phyloP scores from a whole-genome alignment of 2,888 invertebrate genomes.

The Plebejus melissa region DNA sequence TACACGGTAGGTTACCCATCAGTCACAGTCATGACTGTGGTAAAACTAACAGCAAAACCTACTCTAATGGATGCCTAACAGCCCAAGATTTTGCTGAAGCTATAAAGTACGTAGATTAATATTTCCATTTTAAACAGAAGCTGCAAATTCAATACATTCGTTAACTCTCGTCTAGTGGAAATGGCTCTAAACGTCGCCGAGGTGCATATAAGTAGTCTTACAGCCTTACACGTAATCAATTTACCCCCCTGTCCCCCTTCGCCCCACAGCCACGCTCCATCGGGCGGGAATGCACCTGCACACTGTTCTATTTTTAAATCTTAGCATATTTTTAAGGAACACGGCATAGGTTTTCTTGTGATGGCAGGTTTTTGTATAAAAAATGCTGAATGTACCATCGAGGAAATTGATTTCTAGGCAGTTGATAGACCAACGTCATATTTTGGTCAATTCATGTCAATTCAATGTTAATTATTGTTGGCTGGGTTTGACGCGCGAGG shows the following conservation, averaged over 20 bases:
- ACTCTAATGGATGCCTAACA: no score
- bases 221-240: slow-evolving; percentile 71
- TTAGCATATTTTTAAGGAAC: neutral
- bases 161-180: slow-evolving; percentile 39
- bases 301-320: slow-evolving; percentile 11
- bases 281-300: slow-evolving; percentile 26
- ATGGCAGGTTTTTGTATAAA: neutral
- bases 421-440: no score
- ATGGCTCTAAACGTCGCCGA: slow-evolving; percentile 50
- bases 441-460: no score
- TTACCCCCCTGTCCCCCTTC: slow-evolving; percentile 45
- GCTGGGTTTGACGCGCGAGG: no score
- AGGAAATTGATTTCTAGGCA: no score
- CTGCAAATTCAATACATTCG: slow-evolving; percentile 23
- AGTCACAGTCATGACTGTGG: no score
- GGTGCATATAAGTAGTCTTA: slow-evolving; percentile 70
- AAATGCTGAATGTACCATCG: neutral
- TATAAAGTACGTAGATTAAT: neutral
- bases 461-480: no score
- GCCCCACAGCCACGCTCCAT: slow-evolving; percentile 34
- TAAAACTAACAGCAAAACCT: no score
- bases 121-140: neutral
- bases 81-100: no score
- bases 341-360: neutral
- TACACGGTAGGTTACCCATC: no score